Evolutionary conservation across 2,888 invertebrate species (phyloP), one percentile per base, ranked within the genome.

Genomic region (Tachina lurida): DNA sequence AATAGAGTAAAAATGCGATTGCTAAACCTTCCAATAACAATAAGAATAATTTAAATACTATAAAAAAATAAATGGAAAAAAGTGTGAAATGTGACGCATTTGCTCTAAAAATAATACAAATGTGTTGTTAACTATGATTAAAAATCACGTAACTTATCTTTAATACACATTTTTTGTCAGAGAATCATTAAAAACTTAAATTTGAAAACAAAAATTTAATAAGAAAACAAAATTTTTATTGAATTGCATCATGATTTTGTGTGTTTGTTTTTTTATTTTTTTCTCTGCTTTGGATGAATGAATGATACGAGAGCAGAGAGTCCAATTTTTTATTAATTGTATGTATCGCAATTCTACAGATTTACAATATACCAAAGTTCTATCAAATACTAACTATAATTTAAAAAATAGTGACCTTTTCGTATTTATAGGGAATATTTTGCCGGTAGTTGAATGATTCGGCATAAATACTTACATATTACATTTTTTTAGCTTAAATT

Each of bases 171-270:
- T n/a, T 10, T 31, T 68, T 52, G 19, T 17, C 22, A 43, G 60
- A 62, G 62, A 77, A 76, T 39, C 49, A 5, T 54, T 65, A 31
- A 78, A 17, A 80, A 77, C 60, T 19, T 9, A 73, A 56, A 49
- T 49, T 19, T 49, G 47, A 67, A 73, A 17, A n/a, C 15, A 19
- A 56, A 43, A 71, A 41, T 31, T 31, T 31, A 31, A 47, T 56
- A 74, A 54, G 31, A 65, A 68, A 52, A 65, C 54, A 78, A 81
- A 17, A 76, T 85, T 85, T 78, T 81, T 85, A 85, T 81, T 74
- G 77, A 78, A 85, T 85, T 85, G 84, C 84, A 85, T 85, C 84
- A 85, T 78, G 62, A 68, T 73, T 70, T 71, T 22, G 31, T 49
- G 60, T 71, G 63, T 73, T 62, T 52, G 54, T 52, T 63, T 56